Conservation (phyloP, 1,140 invertebrate species). For the Hesperophylax magnus region DNA sequence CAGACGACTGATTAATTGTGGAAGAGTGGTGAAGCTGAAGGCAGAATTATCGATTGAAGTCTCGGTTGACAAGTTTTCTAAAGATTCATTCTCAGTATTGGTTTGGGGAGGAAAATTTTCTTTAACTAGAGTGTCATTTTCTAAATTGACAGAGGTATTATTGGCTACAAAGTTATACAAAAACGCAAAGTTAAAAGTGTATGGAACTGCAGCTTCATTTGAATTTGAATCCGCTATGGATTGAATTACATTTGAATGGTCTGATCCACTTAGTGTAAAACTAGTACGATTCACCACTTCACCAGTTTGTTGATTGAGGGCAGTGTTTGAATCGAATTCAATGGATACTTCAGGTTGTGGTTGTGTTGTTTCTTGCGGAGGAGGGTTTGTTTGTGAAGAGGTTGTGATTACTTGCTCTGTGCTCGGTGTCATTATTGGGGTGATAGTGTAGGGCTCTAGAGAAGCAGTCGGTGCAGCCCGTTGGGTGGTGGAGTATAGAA, state of each 20-base stretch:
- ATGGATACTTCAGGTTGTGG: neutral
- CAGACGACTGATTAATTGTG: constrained; percentile 1
- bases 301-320: constrained; percentile 8
- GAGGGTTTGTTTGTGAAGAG: constrained; percentile 18
- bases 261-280: constrained; percentile 15
- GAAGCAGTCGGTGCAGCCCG: constrained; percentile 61
- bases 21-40: neutral
- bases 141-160: neutral
- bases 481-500: constrained; percentile 66
- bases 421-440: constrained; percentile 26
- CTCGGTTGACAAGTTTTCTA: neutral
- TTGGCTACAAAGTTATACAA: constrained; percentile 35
- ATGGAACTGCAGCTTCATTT: neutral
- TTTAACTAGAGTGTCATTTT: neutral
- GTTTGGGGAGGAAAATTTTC: neutral
- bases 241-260: neutral
- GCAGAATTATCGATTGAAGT: constrained; percentile 9
- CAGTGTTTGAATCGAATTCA: neutral
- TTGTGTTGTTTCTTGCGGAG: neutral
- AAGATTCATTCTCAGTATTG: neutral
- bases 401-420: constrained; percentile 29
- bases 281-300: neutral
- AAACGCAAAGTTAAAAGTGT: constrained; percentile 32
- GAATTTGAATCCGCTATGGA: neutral
- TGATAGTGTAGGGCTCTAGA: constrained; percentile 59